Conservation (phyloP, 2,113 vertebrate genomes). For the Notarius quadriscutis region DNA sequence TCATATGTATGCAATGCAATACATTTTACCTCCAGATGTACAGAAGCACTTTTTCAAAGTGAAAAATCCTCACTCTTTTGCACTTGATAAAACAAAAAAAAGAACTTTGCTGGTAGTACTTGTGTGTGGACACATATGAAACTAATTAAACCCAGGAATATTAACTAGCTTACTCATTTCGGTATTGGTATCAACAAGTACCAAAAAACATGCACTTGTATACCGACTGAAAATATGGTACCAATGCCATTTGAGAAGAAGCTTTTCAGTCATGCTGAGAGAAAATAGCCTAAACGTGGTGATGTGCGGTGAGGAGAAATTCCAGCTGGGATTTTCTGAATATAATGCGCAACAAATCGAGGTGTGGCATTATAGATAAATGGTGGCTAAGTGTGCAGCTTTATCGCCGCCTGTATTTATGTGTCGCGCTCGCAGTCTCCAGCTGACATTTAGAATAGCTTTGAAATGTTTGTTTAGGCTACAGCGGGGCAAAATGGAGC, state of each 20-base stretch:
- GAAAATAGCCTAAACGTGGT: slow-evolving; percentile 30
- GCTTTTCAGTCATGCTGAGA: slow-evolving; percentile 17
- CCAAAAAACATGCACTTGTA: not conserved
- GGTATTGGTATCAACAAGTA: too few relatives aligned
- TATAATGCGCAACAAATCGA: slow-evolving; percentile 43
- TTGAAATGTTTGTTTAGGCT: slow-evolving; percentile 61
- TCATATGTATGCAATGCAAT: too few relatives aligned
- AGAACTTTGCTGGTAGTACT: not conserved
- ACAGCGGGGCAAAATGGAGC: slow-evolving; percentile 38
- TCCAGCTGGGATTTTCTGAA: not conserved
- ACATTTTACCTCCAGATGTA: not conserved
- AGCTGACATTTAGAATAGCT: slow-evolving; percentile 62
- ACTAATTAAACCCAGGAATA: not conserved
- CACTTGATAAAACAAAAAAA: not conserved
- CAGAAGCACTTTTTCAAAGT: not conserved
- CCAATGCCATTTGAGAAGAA: not conserved
- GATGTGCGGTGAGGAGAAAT: slow-evolving; percentile 28
- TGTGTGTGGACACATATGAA: not conserved
- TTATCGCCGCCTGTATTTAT: slow-evolving; percentile 52
- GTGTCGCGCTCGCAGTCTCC: slow-evolving; percentile 38
- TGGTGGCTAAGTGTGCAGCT: slow-evolving; percentile 47
- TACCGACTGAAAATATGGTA: not conserved
- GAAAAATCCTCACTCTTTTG: too few relatives aligned
- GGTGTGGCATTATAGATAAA: slow-evolving; percentile 6
- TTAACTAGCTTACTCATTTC: not conserved